Evolutionary conservation across 2,113 vertebrate genomes (phyloP), one percentile per base, ranked within the genome.

Genomic region (Plecturocebus donacophilus): DNA sequence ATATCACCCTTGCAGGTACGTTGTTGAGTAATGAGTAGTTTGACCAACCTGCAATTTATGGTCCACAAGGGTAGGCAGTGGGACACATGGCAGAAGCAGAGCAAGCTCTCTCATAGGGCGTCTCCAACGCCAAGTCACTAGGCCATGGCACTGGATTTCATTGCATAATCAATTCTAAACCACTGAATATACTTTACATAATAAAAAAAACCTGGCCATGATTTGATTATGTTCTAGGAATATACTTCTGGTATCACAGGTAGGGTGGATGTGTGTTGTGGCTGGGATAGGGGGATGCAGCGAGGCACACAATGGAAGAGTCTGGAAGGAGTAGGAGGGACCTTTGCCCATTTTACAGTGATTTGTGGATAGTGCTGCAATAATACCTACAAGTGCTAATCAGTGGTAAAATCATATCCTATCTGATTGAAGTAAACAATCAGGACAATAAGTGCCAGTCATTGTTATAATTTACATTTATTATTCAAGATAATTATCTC

Each of bases 1-100:
- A 49, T 19, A 14, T 45, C 30, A 38, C 13, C 16, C 23, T 7
- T 38, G 10, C 23, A 19, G 3, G 6, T 73, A 20, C 6, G 30
- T 64, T 84, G 11, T 20, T n/a, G 5, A 5, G 12, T 8, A 38
- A 61, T 42, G 2, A 17, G 16, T 1, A 54, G n/a, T 6, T 47
- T 13, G 11, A 32, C 1, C 1, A 40, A 30, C 2, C 3, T 21
- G 3, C 8, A 25, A 2, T 8, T 1, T 35, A 20, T 2, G 19
- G 6, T 40, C 27, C 76, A 23, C 20, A 27, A 42, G 35, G 7
- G 5, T 1, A 0, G 17, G 19, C 2, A 12, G 0, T 14, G 45
- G 17, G 4, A 17, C 2, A 4, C 1, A 25, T 35, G 14, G 42
- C 4, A 27, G 9, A 21, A 20, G 8, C 30, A 47, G 71, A 45